phyloP scores from a whole-genome alignment of 2,113 vertebrate species.

The Phalacrocorax aristotelis region DNA sequence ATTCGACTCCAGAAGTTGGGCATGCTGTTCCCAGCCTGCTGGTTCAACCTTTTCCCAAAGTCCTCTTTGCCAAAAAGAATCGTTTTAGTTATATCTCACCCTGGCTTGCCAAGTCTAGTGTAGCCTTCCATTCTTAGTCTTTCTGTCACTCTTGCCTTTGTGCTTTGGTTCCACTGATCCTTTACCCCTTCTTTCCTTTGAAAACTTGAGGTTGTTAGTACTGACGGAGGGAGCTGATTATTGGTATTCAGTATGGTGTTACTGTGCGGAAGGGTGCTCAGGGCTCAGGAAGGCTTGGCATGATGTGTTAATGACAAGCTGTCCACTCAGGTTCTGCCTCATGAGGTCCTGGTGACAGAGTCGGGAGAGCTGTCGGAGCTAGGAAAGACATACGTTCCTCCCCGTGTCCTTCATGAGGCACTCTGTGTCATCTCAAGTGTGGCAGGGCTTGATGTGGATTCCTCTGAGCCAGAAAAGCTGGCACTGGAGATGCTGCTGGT shows the following conservation, averaged over 20 bases:
- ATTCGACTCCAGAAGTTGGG: background rate
- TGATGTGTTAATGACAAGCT: background rate
- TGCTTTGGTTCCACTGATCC: background rate
- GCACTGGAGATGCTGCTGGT: constrained; percentile 87
- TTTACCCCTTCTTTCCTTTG: background rate
- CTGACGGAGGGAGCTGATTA: background rate
- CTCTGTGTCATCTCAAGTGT: constrained; percentile 84
- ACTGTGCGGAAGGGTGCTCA: background rate
- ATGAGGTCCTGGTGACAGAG: constrained; percentile 83
- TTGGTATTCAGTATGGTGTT: background rate
- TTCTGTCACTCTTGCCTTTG: background rate
- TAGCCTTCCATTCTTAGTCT: background rate
- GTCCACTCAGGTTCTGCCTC: constrained; percentile 79
- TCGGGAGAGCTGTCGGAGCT: constrained; percentile 85
- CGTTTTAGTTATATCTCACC: background rate
- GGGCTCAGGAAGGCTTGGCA: background rate
- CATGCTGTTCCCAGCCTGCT: background rate
- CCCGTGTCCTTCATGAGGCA: constrained; percentile 85
- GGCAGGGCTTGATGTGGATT: constrained; percentile 80
- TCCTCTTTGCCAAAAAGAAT: background rate
- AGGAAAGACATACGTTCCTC: constrained; percentile 80
- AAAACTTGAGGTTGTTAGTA: background rate
- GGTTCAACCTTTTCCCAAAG: background rate
- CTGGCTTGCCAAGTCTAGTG: background rate
- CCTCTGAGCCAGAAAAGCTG: constrained; percentile 80